Conservation (phyloP, 2,113 vertebrate genomes). For the Oreotragus oreotragus region DNA sequence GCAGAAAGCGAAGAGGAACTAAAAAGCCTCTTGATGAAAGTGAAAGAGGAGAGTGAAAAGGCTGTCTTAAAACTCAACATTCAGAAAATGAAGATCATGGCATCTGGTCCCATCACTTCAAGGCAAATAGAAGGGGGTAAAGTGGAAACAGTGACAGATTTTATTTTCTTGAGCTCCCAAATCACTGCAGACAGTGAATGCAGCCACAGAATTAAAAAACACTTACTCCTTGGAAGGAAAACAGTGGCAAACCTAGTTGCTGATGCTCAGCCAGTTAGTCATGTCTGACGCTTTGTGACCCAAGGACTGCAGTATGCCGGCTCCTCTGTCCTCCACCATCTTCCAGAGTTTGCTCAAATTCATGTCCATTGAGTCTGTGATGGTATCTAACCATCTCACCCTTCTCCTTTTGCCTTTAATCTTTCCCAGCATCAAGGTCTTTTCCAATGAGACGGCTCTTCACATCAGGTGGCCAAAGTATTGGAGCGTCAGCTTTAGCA, state of each 20-base stretch:
- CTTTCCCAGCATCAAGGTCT: background rate
- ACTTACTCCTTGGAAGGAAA: background rate
- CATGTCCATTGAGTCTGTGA: background rate
- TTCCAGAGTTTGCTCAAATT: background rate
- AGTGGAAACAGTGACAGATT: background rate
- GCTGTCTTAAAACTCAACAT: background rate
- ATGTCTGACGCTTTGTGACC: background rate
- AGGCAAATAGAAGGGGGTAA: background rate
- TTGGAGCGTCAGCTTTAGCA: background rate
- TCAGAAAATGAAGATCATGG: background rate
- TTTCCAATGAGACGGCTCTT: background rate
- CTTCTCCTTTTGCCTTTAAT: background rate
- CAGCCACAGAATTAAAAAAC: background rate
- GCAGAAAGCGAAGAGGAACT: background rate
- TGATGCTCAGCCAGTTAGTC: background rate
- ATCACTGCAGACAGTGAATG: background rate
- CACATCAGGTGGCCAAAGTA: background rate
- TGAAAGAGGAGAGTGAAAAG: background rate
- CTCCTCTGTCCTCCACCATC: background rate
- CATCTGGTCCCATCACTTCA: background rate
- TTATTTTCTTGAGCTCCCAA: background rate
- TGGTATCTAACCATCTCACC: background rate
- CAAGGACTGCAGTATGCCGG: background rate
- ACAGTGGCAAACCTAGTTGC: background rate
- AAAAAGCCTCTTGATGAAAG: background rate